Evolutionary conservation across 2,113 vertebrate genomes (phyloP).

Genomic region (Passerina amoena): DNA sequence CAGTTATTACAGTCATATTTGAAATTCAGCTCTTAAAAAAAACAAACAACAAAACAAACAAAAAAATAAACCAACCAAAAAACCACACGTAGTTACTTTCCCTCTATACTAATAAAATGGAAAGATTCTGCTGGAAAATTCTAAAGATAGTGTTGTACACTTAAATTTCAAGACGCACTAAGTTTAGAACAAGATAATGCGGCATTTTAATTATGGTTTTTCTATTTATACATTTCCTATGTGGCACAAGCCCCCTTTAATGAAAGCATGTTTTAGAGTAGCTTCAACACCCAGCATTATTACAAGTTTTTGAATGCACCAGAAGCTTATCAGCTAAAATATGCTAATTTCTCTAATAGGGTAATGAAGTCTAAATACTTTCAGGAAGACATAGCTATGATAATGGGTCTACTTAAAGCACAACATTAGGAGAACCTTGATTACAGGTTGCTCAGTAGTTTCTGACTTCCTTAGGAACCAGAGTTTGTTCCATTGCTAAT

Average conservation of each 20-base stretch:
- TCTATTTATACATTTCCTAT: slow-evolving; percentile 57
- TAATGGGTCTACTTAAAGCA: slow-evolving; percentile 70
- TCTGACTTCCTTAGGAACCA: slow-evolving; percentile 45
- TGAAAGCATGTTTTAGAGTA: slow-evolving; percentile 11
- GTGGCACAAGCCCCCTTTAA: slow-evolving; percentile 48
- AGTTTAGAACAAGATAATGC: slow-evolving; percentile 46
- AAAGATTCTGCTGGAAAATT: background rate
- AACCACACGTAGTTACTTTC: background rate
- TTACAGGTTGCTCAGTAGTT: slow-evolving; percentile 63
- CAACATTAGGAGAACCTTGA: slow-evolving; percentile 67
- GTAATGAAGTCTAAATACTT: slow-evolving; percentile 72
- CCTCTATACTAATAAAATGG: background rate
- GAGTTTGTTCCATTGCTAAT: slow-evolving; percentile 37
- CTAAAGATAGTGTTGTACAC: slow-evolving; percentile 27
- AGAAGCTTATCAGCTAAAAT: slow-evolving; percentile 72
- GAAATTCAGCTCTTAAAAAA: background rate
- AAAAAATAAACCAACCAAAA: background rate
- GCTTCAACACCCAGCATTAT: slow-evolving; percentile 22
- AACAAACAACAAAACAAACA: background rate
- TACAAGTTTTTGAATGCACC: slow-evolving; percentile 10
- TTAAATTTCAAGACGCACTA: slow-evolving; percentile 52
- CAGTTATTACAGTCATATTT: background rate
- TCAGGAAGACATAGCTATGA: slow-evolving; percentile 65
- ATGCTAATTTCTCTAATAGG: slow-evolving; percentile 72
- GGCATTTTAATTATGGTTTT: slow-evolving; percentile 46